These are phyloP conservation scores for Andrena haemorrhoa DNA, from an alignment of 2,888 invertebrate genomes.

Conservation along the genomic window DNA sequence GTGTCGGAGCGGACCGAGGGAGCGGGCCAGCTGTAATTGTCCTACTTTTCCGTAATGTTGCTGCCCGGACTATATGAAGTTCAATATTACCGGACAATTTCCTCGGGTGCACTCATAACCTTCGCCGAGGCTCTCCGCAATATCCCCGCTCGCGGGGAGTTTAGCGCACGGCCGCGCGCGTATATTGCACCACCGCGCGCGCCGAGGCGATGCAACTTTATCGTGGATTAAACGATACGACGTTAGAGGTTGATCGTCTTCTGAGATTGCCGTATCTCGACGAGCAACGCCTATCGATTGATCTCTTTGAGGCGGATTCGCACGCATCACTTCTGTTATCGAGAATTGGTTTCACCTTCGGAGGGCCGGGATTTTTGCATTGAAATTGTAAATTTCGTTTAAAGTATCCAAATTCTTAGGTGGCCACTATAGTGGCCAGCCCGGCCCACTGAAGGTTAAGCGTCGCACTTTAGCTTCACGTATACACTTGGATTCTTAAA, in stretches of 20 bases:
- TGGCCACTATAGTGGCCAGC: too few relatives aligned
- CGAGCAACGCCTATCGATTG: too few relatives aligned
- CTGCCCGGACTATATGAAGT: conserved; percentile 6
- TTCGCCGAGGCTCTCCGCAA: conserved; percentile 50
- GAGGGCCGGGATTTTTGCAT: too few relatives aligned
- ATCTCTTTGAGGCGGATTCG: too few relatives aligned
- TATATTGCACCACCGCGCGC: conserved; percentile 14
- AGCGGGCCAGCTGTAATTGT: conserved; percentile 28
- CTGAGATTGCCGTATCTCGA: neutral
- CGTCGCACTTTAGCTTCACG: too few relatives aligned
- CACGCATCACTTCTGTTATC: too few relatives aligned
- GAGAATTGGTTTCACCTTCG: too few relatives aligned
- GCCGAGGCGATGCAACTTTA: conserved; percentile 18
- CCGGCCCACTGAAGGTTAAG: too few relatives aligned
- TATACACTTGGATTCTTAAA: too few relatives aligned
- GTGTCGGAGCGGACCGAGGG: conserved; percentile 13
- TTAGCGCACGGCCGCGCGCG: conserved; percentile 54
- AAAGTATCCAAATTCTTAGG: too few relatives aligned
- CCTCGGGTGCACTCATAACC: conserved; percentile 44
- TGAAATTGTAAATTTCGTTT: too few relatives aligned
- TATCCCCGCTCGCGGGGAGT: conserved; percentile 62
- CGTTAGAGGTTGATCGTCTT: conserved; percentile 29
- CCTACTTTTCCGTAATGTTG: conserved; percentile 26
- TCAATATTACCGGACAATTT: conserved; percentile 66
- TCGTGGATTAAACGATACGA: conserved; percentile 24